Evolutionary conservation across 53 echinoderm and acorn worm genomes (phyloP).

Genomic region (Holothuria leucospilota): DNA sequence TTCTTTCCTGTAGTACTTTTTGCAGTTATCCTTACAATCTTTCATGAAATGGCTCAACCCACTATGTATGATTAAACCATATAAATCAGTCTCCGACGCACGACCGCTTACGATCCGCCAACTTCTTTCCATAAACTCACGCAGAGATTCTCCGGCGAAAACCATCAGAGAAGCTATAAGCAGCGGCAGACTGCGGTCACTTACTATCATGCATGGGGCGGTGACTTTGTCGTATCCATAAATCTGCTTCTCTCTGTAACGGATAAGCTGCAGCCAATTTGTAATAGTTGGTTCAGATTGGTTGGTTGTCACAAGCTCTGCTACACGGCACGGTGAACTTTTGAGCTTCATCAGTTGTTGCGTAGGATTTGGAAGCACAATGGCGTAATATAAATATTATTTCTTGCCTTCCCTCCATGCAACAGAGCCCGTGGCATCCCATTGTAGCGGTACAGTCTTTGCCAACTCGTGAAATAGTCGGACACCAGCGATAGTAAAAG

Average conservation of each 20-base stretch:
- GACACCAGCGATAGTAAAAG: conserved; percentile 12
- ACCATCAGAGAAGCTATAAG: conserved; percentile 17
- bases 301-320: not conserved
- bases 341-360: not conserved
- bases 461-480: not conserved
- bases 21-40: not conserved
- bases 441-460: too few species aligned
- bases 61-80: conserved; percentile 22
- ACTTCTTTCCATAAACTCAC: not conserved
- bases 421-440: not conserved
- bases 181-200: conserved; percentile 1
- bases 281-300: too few species aligned
- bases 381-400: not conserved
- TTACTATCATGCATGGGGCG: not conserved
- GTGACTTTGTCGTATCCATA: too few species aligned
- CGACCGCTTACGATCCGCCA: conserved; percentile 3
- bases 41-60: conserved; percentile 38
- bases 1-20: not conserved
- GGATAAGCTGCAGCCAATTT: too few species aligned
- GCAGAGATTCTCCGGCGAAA: not conserved
- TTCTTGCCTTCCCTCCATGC: conserved; percentile 37
- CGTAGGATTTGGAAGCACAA: not conserved
- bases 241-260: too few species aligned
- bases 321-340: conserved; percentile 10
- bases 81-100: not conserved